Conservation (phyloP, 2,888 invertebrate genomes). For the Caenorhabditis sinica region DNA sequence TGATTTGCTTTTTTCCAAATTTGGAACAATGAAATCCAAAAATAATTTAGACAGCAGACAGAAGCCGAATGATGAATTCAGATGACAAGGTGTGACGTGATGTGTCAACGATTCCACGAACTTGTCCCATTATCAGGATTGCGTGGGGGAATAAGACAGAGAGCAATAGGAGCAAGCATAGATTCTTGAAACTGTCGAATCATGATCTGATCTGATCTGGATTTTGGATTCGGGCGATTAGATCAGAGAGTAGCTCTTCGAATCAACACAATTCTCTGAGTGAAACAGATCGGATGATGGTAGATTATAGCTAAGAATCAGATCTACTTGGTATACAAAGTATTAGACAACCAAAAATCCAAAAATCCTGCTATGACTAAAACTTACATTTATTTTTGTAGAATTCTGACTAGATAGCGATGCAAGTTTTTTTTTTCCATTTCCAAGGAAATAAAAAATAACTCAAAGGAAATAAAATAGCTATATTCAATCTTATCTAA, state of each 20-base stretch:
- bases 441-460: not conserved
- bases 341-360: conserved; percentile 17
- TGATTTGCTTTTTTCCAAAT: conserved; percentile 19
- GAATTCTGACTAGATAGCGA: not conserved
- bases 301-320: conserved; percentile 20
- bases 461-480: conserved; percentile 6
- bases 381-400: conserved; percentile 1
- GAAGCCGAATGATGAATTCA: conserved; percentile 21
- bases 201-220: conserved; percentile 4
- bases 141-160: conserved; percentile 4
- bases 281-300: conserved; percentile 18
- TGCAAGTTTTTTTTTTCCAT: no score
- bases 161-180: not conserved
- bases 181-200: conserved; percentile 20
- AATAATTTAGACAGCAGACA: conserved; percentile 25
- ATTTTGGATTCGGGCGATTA: not conserved
- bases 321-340: conserved; percentile 15
- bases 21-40: conserved; percentile 45
- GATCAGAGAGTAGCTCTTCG: not conserved
- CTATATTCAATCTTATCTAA: conserved; percentile 16
- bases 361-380: conserved; percentile 16
- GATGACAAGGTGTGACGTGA: conserved; percentile 28
- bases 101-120: conserved; percentile 20
- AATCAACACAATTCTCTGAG: not conserved
- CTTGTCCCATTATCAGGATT: conserved; percentile 9